phyloP scores from a whole-genome alignment of 2,797 vertebrate species.

The Adrianichthys oophorus region DNA sequence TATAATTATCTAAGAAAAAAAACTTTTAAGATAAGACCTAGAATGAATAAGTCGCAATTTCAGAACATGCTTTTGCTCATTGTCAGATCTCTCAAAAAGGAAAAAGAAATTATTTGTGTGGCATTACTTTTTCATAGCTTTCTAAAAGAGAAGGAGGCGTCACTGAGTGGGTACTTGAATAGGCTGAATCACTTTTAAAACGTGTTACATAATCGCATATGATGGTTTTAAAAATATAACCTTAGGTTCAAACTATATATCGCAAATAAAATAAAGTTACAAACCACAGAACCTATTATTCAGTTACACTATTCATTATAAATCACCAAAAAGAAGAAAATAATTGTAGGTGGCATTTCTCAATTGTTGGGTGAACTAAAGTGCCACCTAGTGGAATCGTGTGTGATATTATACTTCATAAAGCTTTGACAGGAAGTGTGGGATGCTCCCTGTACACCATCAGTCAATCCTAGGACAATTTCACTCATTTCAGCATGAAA shows the following conservation, averaged over 20 bases:
- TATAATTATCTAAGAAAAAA: constrained; percentile 14
- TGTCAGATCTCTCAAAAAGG: constrained; percentile 49
- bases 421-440: too few relatives aligned
- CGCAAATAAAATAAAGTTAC: too few relatives aligned
- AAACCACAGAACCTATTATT: too few relatives aligned
- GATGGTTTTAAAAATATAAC: too few relatives aligned
- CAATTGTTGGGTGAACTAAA: constrained; percentile 6
- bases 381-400: constrained; percentile 51
- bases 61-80: constrained; percentile 38
- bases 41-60: constrained; percentile 43
- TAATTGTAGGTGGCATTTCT: neutral
- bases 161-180: neutral
- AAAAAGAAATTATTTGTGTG: constrained; percentile 18
- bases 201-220: too few relatives aligned
- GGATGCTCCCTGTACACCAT: neutral
- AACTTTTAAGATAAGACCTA: constrained; percentile 45
- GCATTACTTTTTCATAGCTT: constrained; percentile 48
- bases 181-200: too few relatives aligned
- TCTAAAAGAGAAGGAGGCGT: constrained; percentile 56
- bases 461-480: neutral
- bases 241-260: too few relatives aligned
- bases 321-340: neutral
- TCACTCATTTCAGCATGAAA: neutral
- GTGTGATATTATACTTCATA: too few relatives aligned
- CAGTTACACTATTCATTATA: neutral